Evolutionary conservation across 1,140 invertebrate species (phyloP).

Genomic region (Heterodera schachtii): DNA sequence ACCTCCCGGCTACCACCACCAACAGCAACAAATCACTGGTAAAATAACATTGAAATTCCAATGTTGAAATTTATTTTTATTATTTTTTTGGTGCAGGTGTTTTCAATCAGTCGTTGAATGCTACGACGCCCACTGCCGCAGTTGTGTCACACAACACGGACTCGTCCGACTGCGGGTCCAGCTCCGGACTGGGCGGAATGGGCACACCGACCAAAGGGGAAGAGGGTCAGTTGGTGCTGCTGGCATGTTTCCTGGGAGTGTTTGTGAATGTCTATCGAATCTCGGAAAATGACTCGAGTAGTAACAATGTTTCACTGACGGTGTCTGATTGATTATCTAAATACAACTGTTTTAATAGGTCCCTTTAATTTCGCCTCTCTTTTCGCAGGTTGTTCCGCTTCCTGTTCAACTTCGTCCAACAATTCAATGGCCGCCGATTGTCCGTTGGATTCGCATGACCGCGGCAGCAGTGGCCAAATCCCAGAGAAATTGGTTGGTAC

Average conservation of each 20-base stretch:
- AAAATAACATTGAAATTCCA: not conserved
- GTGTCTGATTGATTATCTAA: no score
- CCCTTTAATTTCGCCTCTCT: not conserved
- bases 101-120: not conserved
- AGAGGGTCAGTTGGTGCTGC: not conserved
- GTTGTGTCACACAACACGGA: conserved; percentile 19
- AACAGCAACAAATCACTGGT: conserved; percentile 22
- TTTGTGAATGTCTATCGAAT: no score
- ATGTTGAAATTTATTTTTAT: not conserved
- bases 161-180: conserved; percentile 59
- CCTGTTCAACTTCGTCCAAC: conserved; percentile 24
- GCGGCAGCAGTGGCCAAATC: conserved; percentile 13
- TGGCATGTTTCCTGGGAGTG: no score
- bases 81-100: not conserved
- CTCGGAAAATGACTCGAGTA: no score
- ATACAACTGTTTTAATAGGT: not conserved
- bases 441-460: conserved; percentile 21
- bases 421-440: conserved; percentile 33
- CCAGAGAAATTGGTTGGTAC: conserved; percentile 3
- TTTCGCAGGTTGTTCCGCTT: conserved; percentile 22
- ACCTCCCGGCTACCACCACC: conserved; percentile 19
- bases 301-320: no score
- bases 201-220: conserved; percentile 31
- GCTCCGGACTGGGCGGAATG: conserved; percentile 58
- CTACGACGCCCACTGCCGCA: conserved; percentile 4